Conservation (phyloP, 2,888 invertebrate genomes). For the Heliothis peltigera region DNA sequence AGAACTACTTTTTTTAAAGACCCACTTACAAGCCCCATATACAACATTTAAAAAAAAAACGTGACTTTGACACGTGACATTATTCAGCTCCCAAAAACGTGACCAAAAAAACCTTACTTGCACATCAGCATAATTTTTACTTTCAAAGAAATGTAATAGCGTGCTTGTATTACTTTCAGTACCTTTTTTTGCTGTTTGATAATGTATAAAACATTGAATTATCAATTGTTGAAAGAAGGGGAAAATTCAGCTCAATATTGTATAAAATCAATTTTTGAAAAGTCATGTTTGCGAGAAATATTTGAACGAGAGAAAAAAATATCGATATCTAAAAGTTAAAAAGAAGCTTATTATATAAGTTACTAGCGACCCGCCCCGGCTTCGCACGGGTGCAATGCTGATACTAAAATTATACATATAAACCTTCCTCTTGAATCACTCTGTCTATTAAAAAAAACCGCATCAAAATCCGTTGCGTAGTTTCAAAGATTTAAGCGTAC, state of each 20-base stretch:
- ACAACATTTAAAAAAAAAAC: not conserved
- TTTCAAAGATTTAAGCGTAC: too few species aligned
- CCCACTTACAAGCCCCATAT: not conserved
- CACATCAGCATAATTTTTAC: not conserved
- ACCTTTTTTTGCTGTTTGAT: not conserved
- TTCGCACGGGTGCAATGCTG: too few species aligned
- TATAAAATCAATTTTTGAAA: not conserved
- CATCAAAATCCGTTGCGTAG: too few species aligned
- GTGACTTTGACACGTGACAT: not conserved
- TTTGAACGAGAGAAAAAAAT: too few species aligned
- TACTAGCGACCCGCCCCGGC: too few species aligned
- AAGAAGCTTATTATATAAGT: too few species aligned
- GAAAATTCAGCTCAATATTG: not conserved
- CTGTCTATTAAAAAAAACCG: too few species aligned
- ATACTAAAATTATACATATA: too few species aligned
- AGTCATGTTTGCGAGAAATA: too few species aligned
- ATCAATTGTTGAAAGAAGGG: not conserved
- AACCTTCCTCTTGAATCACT: too few species aligned
- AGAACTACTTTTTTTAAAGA: not conserved
- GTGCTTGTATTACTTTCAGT: not conserved
- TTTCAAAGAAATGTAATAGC: not conserved
- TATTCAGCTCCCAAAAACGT: not conserved
- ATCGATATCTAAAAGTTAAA: too few species aligned
- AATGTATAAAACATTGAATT: conserved; percentile 2
- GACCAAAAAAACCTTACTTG: not conserved